Evolutionary conservation across 2,113 vertebrate genomes (phyloP).

Genomic region (Gallinago undulata): DNA sequence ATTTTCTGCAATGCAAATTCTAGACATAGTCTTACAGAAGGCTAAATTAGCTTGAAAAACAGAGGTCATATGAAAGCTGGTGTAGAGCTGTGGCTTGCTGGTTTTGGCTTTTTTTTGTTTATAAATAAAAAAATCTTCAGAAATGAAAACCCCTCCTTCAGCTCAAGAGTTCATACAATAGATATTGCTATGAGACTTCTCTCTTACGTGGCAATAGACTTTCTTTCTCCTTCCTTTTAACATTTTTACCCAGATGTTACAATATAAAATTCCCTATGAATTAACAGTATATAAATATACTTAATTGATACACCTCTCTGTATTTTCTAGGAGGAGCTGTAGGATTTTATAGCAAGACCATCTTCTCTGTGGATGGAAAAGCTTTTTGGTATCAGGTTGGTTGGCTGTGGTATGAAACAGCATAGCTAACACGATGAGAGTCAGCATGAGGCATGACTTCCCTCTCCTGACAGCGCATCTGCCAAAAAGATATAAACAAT

Average conservation of each 20-base stretch:
- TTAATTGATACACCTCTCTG: background rate
- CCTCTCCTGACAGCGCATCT: background rate
- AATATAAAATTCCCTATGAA: background rate
- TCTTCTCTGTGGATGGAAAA: background rate
- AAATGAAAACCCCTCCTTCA: background rate
- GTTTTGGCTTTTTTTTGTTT: background rate
- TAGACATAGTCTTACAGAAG: background rate
- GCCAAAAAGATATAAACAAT: background rate
- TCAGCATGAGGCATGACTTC: background rate
- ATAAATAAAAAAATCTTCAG: background rate
- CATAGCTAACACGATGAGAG: background rate
- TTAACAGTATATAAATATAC: background rate
- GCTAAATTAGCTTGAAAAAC: constrained; percentile 14
- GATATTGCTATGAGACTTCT: background rate
- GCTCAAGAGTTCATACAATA: background rate
- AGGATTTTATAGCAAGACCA: background rate
- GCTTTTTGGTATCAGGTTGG: background rate
- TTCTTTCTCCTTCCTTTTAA: background rate
- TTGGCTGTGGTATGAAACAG: background rate
- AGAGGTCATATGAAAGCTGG: background rate
- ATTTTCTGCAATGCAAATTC: constrained; percentile 17
- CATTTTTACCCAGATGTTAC: background rate
- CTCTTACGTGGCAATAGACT: background rate
- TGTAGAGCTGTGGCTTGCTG: background rate
- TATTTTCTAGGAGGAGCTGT: background rate